A percentile compares a stretch with the other conserved stretches of the same genome.
Conservation (phyloP, 2,888 invertebrate genomes). For the Ophion obscuratus region DNA sequence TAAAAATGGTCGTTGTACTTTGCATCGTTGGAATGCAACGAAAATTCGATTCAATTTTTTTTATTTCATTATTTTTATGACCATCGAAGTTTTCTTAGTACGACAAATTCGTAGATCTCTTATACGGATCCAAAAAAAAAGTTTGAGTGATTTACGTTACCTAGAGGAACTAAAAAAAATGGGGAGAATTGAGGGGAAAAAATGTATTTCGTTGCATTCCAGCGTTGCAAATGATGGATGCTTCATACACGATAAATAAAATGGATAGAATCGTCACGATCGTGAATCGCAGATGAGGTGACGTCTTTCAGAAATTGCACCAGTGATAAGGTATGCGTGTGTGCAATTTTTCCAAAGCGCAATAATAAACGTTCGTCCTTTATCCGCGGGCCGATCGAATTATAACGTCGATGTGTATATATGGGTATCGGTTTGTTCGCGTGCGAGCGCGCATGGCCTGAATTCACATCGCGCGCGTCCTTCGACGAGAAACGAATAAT, state of each 20-base stretch:
- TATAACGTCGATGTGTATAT: conserved; percentile 46
- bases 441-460: conserved; percentile 36
- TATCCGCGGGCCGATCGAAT: conserved; percentile 53
- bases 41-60: not conserved
- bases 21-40: not conserved
- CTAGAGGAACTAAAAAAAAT: too few species aligned
- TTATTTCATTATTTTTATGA: not conserved
- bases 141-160: too few species aligned
- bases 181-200: too few species aligned
- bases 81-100: not conserved
- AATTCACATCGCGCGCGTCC: conserved; percentile 55
- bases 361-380: conserved; percentile 7
- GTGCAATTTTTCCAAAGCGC: conserved; percentile 2
- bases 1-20: not conserved
- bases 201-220: too few species aligned
- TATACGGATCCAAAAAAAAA: too few species aligned
- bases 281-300: conserved; percentile 13
- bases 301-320: conserved; percentile 42
- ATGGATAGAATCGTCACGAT: not conserved
- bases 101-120: too few species aligned
- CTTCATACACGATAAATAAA: not conserved
- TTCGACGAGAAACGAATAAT: conserved; percentile 50
- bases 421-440: conserved; percentile 27
- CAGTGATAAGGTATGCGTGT: conserved; percentile 9
- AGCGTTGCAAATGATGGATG: too few species aligned